Evolutionary conservation across 2,888 invertebrate genomes (phyloP), one percentile per base, ranked within the genome.

Genomic region (Calliphora vomitoria): DNA sequence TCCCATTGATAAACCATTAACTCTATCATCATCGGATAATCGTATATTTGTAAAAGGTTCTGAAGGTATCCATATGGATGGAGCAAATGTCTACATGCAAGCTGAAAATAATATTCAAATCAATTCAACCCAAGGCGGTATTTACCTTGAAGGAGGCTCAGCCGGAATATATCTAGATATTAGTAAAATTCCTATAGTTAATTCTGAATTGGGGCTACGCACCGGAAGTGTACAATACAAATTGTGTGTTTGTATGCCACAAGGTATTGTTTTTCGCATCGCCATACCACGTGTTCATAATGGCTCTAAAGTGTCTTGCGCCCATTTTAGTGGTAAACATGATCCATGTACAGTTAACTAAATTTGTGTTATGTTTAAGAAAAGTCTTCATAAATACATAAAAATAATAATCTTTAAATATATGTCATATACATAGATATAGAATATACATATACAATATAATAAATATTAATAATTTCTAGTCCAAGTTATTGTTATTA

Each of bases 171-270:
- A 94, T 75, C 94, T 98, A 0, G 96, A 97, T 90, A 95, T 96
- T 0, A 95, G 96, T 62, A 95, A 95, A 88, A 94, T 97, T 18
- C 97, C 97, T 0, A 95, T 96, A 68, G 96, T 96, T 1, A 93
- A 93, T 10, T 94, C 94, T 4, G 93, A 95, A 82, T 91, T 41
- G 89, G 94, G 91, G 87, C 93, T 87, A 41, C 94, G 89, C 91
- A 94, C 91, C 90, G 93, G 93, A 3, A 93, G 94, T 83, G 93
- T 95, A 0, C 97, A 98, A 92, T 98, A 96, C 90, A 98, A 98
- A 92, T 95, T 98, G 0, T 98, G 98, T 90, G 96, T 98, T 0
- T 98, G 98, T 91, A 97, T 98, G 97, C 98, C 98, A 0, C 96
- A 96, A 88, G 98, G 98, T 0, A 97, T 96, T 90, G 92, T 98